These are phyloP conservation scores for Carapus acus DNA, from an alignment of 2,797 vertebrate genomes.

Conservation along the genomic window DNA sequence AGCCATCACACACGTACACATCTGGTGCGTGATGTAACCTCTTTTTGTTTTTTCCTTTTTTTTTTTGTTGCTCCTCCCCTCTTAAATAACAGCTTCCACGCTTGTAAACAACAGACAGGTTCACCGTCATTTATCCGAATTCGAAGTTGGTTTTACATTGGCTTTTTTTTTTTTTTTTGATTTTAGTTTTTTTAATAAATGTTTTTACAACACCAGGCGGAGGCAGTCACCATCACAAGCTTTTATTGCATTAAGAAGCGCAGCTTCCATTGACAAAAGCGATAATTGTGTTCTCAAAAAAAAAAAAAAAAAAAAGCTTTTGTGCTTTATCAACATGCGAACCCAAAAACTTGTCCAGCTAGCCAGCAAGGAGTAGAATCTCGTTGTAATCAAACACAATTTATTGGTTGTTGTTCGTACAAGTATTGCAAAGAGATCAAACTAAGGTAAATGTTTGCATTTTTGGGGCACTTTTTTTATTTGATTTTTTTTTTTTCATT, in stretches of 20 bases:
- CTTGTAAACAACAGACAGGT: no score
- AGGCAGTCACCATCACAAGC: conserved; percentile 29
- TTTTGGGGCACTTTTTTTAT: no score
- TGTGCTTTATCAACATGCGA: conserved; percentile 16
- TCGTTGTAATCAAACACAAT: conserved; percentile 49
- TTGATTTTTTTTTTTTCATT: no score
- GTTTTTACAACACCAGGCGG: conserved; percentile 7
- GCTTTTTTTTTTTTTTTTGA: no score
- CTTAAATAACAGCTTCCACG: no score
- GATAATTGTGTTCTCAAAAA: conserved; percentile 14
- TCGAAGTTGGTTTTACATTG: no score
- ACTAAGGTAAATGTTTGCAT: conserved; percentile 47
- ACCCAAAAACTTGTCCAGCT: conserved; percentile 1
- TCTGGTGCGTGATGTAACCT: no score
- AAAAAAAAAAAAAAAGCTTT: background rate
- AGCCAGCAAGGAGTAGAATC: conserved; percentile 33
- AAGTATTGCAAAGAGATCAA: conserved; percentile 56
- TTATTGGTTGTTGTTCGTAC: conserved; percentile 49
- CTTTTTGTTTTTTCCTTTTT: no score
- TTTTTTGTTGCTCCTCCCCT: no score
- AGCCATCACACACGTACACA: no score
- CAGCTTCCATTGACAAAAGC: conserved; percentile 9
- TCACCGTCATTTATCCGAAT: no score
- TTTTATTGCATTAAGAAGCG: conserved; percentile 39
- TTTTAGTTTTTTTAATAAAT: no score